phyloP scores from a whole-genome alignment of 2,888 invertebrate species.

The Eledona agricola region DNA sequence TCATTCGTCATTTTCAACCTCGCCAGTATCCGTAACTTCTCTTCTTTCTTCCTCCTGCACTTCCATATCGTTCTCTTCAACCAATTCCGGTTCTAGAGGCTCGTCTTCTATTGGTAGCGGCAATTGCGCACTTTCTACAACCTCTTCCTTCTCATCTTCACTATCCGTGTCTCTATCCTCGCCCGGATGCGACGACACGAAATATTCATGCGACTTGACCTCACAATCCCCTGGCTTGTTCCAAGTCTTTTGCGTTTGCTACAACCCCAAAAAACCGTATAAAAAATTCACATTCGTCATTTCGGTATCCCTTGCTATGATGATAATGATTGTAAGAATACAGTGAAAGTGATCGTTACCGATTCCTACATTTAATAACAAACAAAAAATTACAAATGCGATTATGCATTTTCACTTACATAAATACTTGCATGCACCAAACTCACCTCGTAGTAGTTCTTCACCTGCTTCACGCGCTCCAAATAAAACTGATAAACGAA shows the following conservation, averaged over 20 bases:
- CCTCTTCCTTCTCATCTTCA: constrained; percentile 64
- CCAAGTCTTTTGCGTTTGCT: constrained; percentile 66
- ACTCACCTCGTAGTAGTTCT: constrained; percentile 63
- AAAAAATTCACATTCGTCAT: neutral
- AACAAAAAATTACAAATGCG: too few relatives aligned
- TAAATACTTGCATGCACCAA: neutral
- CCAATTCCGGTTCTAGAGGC: constrained; percentile 45
- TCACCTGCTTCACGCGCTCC: constrained; percentile 73
- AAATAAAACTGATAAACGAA: constrained; percentile 94
- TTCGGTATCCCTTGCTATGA: neutral
- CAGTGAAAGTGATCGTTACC: too few relatives aligned
- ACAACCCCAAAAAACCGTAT: constrained; percentile 36
- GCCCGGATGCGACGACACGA: constrained; percentile 74
- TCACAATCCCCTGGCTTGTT: constrained; percentile 70
- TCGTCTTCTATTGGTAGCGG: constrained; percentile 61
- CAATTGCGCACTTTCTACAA: constrained; percentile 42
- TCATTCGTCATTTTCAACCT: constrained; percentile 51
- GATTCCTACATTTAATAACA: too few relatives aligned
- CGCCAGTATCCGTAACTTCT: constrained; percentile 48
- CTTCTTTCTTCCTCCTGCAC: constrained; percentile 6
- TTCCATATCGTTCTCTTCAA: constrained; percentile 26
- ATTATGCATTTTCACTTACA: too few relatives aligned
- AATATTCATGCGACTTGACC: constrained; percentile 65
- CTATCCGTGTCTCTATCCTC: constrained; percentile 71
- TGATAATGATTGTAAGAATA: neutral